These are phyloP conservation scores for Drosophila pseudoobscura DNA, from an alignment of 1,140 invertebrate genomes.

Conservation along the genomic window DNA sequence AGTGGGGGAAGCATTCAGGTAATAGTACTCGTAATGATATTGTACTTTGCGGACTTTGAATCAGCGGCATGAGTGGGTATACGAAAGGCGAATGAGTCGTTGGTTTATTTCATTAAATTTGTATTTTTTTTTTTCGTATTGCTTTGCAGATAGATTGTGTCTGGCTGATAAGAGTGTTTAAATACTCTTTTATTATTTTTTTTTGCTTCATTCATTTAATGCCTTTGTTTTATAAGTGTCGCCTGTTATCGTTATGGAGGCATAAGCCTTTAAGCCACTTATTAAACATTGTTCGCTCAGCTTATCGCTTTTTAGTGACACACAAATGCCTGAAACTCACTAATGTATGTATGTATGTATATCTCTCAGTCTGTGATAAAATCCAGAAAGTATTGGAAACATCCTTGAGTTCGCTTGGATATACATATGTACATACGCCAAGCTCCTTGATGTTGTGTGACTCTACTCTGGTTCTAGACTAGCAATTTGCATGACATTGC, in stretches of 20 bases:
- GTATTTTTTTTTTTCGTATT: constrained; percentile 22
- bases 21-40: constrained; percentile 16
- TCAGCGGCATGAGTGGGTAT: constrained; percentile 28
- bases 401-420: no score
- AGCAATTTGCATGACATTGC: no score
- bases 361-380: no score
- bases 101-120: constrained; percentile 30
- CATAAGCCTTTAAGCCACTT: constrained; percentile 36
- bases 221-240: constrained; percentile 50
- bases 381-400: no score
- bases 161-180: constrained; percentile 28
- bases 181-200: constrained; percentile 18
- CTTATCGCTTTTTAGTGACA: constrained; percentile 49
- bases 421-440: no score
- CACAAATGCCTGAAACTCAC: background rate
- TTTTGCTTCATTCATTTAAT: constrained; percentile 29
- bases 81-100: constrained; percentile 40
- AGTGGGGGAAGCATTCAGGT: constrained; percentile 34
- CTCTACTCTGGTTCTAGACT: no score
- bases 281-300: constrained; percentile 33
- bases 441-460: no score
- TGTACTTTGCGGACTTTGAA: constrained; percentile 31
- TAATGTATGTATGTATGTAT: no score
- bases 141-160: constrained; percentile 27
- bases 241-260: constrained; percentile 42